These are phyloP conservation scores for Buphagus erythrorhynchus DNA, from an alignment of 2,797 vertebrate genomes.

Conservation along the genomic window DNA sequence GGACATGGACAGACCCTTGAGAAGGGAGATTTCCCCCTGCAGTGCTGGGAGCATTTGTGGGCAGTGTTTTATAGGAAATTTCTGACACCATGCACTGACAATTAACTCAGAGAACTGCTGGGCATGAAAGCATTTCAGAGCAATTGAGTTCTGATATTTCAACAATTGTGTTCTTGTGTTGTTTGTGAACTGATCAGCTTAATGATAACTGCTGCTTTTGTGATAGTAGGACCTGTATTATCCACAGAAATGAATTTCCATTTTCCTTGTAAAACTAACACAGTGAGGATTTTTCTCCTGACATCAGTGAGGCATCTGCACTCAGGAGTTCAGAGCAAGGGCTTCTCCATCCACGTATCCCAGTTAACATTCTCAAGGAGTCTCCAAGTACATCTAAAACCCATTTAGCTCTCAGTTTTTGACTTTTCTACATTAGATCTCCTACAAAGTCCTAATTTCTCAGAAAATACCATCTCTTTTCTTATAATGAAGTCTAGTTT, in stretches of 20 bases:
- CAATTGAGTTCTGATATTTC: neutral
- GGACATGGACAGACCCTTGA: neutral
- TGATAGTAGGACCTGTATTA: neutral
- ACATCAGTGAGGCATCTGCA: neutral
- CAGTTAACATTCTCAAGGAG: neutral
- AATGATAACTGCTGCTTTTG: neutral
- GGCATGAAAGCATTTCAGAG: neutral
- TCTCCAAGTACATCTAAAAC: neutral
- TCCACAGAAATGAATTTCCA: neutral
- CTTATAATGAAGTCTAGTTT: neutral
- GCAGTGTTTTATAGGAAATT: neutral
- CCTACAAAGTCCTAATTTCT: neutral
- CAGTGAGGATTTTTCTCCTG: neutral
- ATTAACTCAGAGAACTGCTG: neutral
- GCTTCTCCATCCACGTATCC: neutral
- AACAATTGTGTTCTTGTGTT: neutral
- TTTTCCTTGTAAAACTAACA: neutral
- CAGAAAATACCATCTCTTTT: neutral
- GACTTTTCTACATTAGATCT: neutral
- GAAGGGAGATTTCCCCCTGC: neutral
- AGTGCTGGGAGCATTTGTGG: neutral
- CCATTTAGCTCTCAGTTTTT: neutral
- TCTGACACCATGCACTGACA: neutral
- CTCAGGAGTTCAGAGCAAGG: neutral
- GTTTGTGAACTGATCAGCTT: neutral